Evolutionary conservation across 1,140 invertebrate genomes (phyloP), one percentile per base, ranked within the genome.

Genomic region (Drosophila ohnishii): DNA sequence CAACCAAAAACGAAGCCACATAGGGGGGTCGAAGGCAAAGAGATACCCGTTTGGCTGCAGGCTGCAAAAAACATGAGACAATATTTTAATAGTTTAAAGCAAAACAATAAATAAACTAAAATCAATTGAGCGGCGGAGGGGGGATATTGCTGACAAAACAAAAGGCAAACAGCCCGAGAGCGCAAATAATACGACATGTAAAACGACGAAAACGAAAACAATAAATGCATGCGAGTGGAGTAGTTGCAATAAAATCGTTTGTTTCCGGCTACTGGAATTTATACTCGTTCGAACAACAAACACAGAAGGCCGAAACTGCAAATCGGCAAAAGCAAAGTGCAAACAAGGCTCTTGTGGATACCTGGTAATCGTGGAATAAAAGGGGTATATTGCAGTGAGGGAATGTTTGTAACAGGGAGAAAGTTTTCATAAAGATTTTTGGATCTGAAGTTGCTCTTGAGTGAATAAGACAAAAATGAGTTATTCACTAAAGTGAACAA

Each of bases 1-100:
- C 80, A 90, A 77, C 76, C 84, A 76, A 90, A 74, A 90, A 83
- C 82, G 80, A 81, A 76, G 80, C 87, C 87, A 90, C 87, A 90
- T 35, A 80, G 37, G 75, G 73, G 88, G 79, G 70, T 74, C 64
- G 60, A 53, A 35, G 66, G 16, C 66, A 51, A 70, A 28, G 25
- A 60, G 56, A 60, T 50, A 75, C 71, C 32, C 8, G 7, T 35
- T 34, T 22, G 50, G 11, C 64, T 73, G 64, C 62, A 69, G 73
- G 44, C 40, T 25, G 13, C 47, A 65, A 80, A 85, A 78, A 78
- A 80, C 67, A 75, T 61, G 51, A 58, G 51, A 82, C 75, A 88
- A 80, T 90, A 85, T 90, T 90, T 90, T 90, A 90, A 90, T 90
- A 90, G 88, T 85, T 88, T 85, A 85, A 90, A 78, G 80, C 79